A percentile compares a stretch with the other conserved stretches of the same genome.
Conservation (phyloP, 2,113 vertebrate genomes). For the Rhinoptilus africanus region DNA sequence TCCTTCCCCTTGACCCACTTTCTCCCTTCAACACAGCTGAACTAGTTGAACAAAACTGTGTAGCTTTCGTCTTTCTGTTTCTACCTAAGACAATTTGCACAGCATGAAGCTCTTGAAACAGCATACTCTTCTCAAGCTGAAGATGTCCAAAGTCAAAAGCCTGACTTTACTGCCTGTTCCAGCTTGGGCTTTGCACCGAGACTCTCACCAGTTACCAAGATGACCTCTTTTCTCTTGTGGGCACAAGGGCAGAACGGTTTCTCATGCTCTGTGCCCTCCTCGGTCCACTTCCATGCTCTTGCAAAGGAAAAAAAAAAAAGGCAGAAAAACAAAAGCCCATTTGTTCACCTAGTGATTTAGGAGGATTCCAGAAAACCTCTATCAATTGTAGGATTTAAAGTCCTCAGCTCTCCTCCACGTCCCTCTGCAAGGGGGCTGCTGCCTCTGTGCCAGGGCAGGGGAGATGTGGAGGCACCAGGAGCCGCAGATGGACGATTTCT, state of each 20-base stretch:
- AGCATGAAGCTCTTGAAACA: neutral
- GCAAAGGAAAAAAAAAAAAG: neutral
- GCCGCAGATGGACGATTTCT: fast-evolving
- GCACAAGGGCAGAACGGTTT: neutral
- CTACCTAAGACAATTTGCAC: neutral
- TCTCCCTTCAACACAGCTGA: neutral
- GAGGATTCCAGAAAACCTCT: neutral
- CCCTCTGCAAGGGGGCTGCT: neutral
- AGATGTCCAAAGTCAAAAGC: neutral
- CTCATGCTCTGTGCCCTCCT: conserved; percentile 30
- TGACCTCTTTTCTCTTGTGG: neutral
- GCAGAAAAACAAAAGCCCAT: neutral
- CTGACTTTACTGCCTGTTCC: neutral
- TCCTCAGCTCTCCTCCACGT: neutral
- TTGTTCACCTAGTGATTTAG: neutral
- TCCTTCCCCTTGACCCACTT: neutral
- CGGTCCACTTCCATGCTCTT: neutral
- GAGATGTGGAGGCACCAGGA: neutral
- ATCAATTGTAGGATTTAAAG: neutral
- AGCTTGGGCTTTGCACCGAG: neutral
- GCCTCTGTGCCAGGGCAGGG: neutral
- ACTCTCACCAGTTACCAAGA: neutral
- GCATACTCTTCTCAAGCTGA: neutral
- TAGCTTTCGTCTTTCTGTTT: neutral
- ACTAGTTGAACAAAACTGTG: neutral